phyloP scores from a whole-genome alignment of 2,113 vertebrate genomes.

The Aegypius monachus region DNA sequence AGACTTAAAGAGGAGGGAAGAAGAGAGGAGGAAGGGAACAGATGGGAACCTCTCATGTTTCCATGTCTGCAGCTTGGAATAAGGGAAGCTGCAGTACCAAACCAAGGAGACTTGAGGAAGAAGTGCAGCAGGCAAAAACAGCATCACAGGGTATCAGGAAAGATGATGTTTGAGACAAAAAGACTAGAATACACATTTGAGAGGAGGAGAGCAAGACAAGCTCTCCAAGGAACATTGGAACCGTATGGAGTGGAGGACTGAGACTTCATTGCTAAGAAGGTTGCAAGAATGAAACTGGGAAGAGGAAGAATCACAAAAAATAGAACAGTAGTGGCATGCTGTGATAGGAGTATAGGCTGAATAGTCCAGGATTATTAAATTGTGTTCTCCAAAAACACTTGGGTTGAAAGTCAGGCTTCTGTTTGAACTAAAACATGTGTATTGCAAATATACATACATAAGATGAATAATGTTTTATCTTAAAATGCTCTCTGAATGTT shows the following conservation, averaged over 20 bases:
- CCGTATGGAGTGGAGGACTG: background rate
- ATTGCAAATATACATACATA: background rate
- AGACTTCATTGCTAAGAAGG: background rate
- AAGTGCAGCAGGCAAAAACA: background rate
- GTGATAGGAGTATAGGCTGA: background rate
- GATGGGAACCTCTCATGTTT: background rate
- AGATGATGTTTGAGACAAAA: background rate
- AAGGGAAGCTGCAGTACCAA: background rate
- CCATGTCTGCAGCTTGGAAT: background rate
- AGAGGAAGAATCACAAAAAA: background rate
- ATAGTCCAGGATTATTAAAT: background rate
- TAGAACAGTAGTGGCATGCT: background rate
- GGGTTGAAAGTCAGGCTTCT: background rate
- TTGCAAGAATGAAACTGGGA: background rate
- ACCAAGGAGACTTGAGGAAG: background rate
- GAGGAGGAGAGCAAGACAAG: background rate
- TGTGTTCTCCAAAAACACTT: background rate
- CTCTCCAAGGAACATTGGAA: background rate
- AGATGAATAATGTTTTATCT: background rate
- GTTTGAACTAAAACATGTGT: background rate
- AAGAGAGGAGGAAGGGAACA: background rate
- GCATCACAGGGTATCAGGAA: rapidly evolving
- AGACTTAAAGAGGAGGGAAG: too few relatives aligned
- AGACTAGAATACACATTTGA: background rate
- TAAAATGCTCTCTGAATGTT: background rate